Evolutionary conservation across 2,797 vertebrate species (phyloP), one percentile per base, ranked within the genome.

Genomic region (Corythornis leucogaster): DNA sequence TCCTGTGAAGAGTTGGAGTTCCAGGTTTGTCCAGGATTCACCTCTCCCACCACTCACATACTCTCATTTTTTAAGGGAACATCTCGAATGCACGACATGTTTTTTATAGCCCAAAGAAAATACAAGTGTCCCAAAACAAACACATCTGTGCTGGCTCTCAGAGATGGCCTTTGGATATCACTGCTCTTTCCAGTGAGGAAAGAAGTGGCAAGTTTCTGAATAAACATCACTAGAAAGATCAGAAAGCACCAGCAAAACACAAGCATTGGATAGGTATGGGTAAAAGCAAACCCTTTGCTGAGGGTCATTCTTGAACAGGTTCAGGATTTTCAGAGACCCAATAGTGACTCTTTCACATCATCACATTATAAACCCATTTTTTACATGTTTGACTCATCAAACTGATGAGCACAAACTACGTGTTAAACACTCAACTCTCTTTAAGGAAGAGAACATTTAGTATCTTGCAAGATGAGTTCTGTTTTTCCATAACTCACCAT

Each of bases 61-160:
- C 18, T 55, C 20, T 6, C n/a, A n/a, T 61, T 58, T 79, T 70
- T 80, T 62, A 46, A 89, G 51, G 12, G 12, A 87, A 24, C 5
- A 9, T 74, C 62, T 66, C 1, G 1, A 86, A 26, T 64, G 22
- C 1, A 1, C 15, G 73, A 22, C 5, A 11, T 2, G 3, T 80
- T 15, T 90, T 77, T 86, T 15, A 33, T 15, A 61, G 42, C 42
- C 64, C 16, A 50, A 50, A 63, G 48, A 33, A 62, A 84, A 61
- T 9, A 8, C 50, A 51, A 61, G 45, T 87, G 55, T 43, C 53
- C 66, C 61, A 77, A 93, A 77, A 8, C 17, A 81, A 90, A 84
- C 40, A 30, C n/a, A 35, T 73, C 51, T 78, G n/a, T 80, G 64
- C 53, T 75, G 80, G 31, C 40, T 90, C 85, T 90, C 61, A 54